These are phyloP conservation scores for Unio delphinus DNA, from an alignment of 2,888 invertebrate species.

Conservation along the genomic window DNA sequence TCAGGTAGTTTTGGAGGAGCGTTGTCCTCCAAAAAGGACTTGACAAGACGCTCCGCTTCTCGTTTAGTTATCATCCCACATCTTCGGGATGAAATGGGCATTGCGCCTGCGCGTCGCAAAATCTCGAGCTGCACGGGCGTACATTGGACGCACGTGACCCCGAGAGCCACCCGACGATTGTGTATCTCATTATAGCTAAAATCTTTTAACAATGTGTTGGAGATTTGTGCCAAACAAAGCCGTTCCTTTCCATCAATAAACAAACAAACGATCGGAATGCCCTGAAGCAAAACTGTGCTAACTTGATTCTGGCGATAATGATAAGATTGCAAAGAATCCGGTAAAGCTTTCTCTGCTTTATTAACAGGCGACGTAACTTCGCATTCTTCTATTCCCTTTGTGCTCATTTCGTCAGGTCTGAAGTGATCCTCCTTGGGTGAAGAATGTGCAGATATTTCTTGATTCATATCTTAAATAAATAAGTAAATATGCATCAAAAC, in stretches of 20 bases:
- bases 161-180: slow-evolving; percentile 88
- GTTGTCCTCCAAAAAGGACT: slow-evolving; percentile 88
- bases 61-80: slow-evolving; percentile 91
- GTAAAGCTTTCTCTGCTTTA: too few species aligned
- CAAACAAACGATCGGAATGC: slow-evolving; percentile 91
- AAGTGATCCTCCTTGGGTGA: too few species aligned
- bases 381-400: too few species aligned
- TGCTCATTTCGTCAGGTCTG: too few species aligned
- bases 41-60: slow-evolving; percentile 94
- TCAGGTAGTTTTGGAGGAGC: slow-evolving; percentile 82
- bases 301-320: too few species aligned
- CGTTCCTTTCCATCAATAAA: slow-evolving; percentile 93
- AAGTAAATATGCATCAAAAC: too few species aligned
- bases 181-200: slow-evolving; percentile 99
- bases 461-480: too few species aligned
- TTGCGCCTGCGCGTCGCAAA: slow-evolving; percentile 83
- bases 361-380: too few species aligned
- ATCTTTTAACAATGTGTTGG: slow-evolving; percentile 93
- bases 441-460: too few species aligned
- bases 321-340: too few species aligned
- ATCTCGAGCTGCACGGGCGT: slow-evolving; percentile 97
- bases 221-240: slow-evolving; percentile 95
- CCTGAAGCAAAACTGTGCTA: too few species aligned
- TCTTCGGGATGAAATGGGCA: slow-evolving; percentile 71
- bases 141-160: slow-evolving; percentile 89